These are phyloP conservation scores for Plutella xylostella DNA, from an alignment of 2,888 invertebrate species.

Conservation along the genomic window DNA sequence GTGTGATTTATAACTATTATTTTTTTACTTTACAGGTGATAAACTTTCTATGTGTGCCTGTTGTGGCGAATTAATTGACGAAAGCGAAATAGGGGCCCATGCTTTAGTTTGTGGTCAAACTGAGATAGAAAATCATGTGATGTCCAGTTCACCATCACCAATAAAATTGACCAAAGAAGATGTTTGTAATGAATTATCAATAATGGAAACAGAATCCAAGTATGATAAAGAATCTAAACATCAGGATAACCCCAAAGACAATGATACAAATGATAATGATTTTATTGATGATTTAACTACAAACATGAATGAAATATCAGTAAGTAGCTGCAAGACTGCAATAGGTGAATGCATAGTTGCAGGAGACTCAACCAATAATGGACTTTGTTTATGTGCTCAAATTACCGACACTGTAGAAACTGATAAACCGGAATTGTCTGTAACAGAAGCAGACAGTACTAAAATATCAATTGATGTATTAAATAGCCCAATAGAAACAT, in stretches of 20 bases:
- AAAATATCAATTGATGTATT: not conserved
- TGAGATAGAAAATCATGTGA: too few species aligned
- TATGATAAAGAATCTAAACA: too few species aligned
- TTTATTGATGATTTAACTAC: too few species aligned
- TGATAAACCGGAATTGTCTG: too few species aligned
- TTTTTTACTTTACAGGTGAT: too few species aligned
- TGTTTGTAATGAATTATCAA: not conserved
- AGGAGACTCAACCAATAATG: constrained; percentile 22
- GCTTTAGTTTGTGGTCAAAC: constrained; percentile 13
- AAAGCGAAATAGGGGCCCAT: constrained; percentile 14
- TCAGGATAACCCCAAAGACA: too few species aligned
- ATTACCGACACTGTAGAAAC: constrained; percentile 26
- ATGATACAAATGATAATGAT: not conserved
- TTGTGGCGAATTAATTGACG: constrained; percentile 17
- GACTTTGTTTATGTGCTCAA: constrained; percentile 38
- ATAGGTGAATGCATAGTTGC: constrained; percentile 36
- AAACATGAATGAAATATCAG: too few species aligned
- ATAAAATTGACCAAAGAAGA: constrained; percentile 1
- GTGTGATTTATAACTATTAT: too few species aligned
- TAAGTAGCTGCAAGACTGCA: constrained; percentile 29
- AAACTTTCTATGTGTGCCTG: too few species aligned
- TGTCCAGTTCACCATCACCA: too few species aligned
- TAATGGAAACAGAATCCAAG: too few species aligned
- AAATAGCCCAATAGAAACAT: not conserved
- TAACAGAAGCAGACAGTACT: too few species aligned